Conservation (phyloP, 2,888 invertebrate genomes). For the Gari tellinella region DNA sequence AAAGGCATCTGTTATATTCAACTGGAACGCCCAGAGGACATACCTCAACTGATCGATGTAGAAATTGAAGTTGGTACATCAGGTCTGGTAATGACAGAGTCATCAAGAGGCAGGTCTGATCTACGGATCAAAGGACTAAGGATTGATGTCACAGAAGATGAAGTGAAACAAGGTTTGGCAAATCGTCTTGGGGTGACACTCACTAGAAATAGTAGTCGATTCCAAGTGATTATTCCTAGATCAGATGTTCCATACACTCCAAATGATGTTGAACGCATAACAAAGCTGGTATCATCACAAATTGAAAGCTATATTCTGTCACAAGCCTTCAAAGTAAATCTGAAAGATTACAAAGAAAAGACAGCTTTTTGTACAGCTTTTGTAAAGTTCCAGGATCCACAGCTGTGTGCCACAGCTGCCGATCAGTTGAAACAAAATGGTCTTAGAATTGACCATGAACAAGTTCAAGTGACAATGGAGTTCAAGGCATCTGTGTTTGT, state of each 20-base stretch:
- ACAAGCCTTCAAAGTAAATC: conserved; percentile 42
- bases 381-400: conserved; percentile 60
- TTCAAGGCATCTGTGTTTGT: conserved; percentile 55
- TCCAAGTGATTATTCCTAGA: conserved; percentile 50
- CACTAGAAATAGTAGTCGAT: conserved; percentile 3
- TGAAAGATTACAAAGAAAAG: conserved; percentile 38
- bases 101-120: conserved; percentile 14
- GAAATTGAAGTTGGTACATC: not conserved
- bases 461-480: conserved; percentile 29
- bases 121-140: conserved; percentile 37
- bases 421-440: conserved; percentile 7
- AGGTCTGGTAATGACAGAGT: not conserved
- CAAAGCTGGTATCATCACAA: not conserved
- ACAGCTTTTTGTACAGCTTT: conserved; percentile 55
- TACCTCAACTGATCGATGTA: conserved; percentile 11
- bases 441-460: conserved; percentile 7
- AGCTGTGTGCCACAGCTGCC: conserved; percentile 57
- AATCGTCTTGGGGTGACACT: conserved; percentile 5
- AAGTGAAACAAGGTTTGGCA: conserved; percentile 38
- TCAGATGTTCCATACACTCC: conserved; percentile 4
- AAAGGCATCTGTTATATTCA: conserved; percentile 68
- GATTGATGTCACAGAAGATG: conserved; percentile 45
- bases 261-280: not conserved
- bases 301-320: conserved; percentile 16
- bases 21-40: conserved; percentile 50